phyloP scores from a whole-genome alignment of 2,113 vertebrate genomes.

The Physeter macrocephalus region DNA sequence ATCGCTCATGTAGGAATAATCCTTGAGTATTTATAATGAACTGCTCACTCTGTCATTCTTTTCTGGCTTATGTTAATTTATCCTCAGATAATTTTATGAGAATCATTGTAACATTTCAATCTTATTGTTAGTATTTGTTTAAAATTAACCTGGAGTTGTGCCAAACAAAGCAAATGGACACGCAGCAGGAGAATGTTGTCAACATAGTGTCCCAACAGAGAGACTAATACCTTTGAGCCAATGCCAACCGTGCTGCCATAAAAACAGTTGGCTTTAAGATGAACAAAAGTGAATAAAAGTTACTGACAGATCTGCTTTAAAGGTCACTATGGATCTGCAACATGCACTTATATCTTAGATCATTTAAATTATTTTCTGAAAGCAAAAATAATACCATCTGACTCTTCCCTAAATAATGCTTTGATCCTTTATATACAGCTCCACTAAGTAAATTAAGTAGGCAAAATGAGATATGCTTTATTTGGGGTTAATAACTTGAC shows the following conservation, averaged over 20 bases:
- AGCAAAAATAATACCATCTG: neutral
- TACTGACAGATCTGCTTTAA: neutral
- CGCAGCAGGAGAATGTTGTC: conserved; percentile 52
- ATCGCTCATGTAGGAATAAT: neutral
- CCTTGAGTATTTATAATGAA: neutral
- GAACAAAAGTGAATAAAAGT: neutral
- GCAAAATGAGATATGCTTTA: neutral
- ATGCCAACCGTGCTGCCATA: neutral
- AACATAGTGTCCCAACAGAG: conserved; percentile 18
- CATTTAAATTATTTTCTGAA: neutral
- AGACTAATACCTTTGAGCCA: conserved; percentile 38
- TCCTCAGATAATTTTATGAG: neutral
- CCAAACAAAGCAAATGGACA: conserved; percentile 56
- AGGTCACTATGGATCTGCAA: neutral
- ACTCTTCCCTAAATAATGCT: neutral
- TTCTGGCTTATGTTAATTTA: neutral
- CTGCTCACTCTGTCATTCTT: neutral
- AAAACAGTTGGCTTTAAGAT: neutral
- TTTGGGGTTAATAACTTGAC: neutral
- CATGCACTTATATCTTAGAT: neutral
- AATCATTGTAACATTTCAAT: neutral
- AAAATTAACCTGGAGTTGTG: neutral
- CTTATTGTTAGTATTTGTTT: neutral
- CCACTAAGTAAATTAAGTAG: neutral
- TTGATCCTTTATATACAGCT: neutral